Conservation (phyloP, 2,113 vertebrate genomes). For the Tichodroma muraria region DNA sequence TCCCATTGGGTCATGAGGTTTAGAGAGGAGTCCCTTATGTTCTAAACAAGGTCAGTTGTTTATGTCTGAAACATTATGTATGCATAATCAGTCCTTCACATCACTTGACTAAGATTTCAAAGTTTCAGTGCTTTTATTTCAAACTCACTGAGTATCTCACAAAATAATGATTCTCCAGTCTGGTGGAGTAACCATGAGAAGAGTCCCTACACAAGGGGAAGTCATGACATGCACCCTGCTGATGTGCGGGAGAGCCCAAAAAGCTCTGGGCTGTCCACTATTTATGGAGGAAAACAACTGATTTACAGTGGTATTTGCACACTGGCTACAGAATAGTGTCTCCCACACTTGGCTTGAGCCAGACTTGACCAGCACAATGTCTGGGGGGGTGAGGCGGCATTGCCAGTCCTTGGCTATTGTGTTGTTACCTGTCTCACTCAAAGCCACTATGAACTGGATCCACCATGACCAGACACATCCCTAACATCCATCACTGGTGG, state of each 20-base stretch:
- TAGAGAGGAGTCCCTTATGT: not conserved
- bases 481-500: not conserved
- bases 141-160: not conserved
- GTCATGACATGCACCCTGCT: accelerated
- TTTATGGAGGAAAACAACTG: not conserved
- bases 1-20: not conserved
- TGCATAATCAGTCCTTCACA: not conserved
- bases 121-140: not conserved
- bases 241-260: not conserved
- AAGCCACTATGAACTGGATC: not conserved
- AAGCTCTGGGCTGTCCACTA: not conserved
- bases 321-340: not conserved
- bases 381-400: not conserved
- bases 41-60: not conserved
- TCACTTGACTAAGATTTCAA: not conserved
- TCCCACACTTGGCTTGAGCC: not conserved
- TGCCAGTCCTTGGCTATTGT: not conserved
- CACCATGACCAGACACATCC: not conserved
- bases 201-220: not conserved
- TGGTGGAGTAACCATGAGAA: not conserved
- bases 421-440: not conserved
- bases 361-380: not conserved
- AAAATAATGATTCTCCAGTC: not conserved
- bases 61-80: not conserved
- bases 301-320: not conserved